Conservation (phyloP, 2,797 vertebrate species). For the Ptychobarbus kaznakovi region DNA sequence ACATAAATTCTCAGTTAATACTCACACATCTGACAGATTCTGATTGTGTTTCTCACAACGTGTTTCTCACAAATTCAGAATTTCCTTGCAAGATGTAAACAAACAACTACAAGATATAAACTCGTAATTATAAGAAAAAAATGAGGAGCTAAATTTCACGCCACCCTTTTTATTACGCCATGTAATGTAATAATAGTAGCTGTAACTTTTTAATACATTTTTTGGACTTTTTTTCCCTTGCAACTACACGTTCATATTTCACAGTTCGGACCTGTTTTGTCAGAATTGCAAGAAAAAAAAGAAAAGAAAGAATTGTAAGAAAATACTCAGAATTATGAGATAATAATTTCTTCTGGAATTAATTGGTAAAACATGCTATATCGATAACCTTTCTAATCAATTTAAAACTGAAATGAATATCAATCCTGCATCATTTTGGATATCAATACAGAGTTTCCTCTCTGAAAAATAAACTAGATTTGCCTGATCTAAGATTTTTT, state of each 20-base stretch:
- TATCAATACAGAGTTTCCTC: neutral
- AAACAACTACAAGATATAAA: neutral
- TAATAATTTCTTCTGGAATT: neutral
- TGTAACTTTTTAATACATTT: neutral
- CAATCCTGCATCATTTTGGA: neutral
- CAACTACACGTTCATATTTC: neutral
- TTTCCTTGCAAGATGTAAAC: neutral
- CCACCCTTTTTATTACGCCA: neutral
- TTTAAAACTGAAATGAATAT: neutral
- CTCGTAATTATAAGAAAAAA: neutral
- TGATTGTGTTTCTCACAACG: neutral
- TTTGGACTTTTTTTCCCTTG: neutral
- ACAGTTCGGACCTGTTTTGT: no score
- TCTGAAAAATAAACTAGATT: conserved; percentile 13
- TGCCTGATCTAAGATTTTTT: conserved; percentile 5
- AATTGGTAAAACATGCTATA: conserved; percentile 10
- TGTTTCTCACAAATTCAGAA: neutral
- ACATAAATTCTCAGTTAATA: neutral
- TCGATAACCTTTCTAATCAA: conserved; percentile 23
- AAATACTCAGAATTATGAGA: no score
- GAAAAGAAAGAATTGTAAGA: no score
- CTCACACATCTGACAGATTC: neutral
- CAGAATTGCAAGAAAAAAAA: no score
- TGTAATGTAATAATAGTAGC: neutral
- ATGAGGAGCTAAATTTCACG: neutral